Evolutionary conservation across 1,140 invertebrate genomes (phyloP).

Genomic region (Aphidius gifuensis): DNA sequence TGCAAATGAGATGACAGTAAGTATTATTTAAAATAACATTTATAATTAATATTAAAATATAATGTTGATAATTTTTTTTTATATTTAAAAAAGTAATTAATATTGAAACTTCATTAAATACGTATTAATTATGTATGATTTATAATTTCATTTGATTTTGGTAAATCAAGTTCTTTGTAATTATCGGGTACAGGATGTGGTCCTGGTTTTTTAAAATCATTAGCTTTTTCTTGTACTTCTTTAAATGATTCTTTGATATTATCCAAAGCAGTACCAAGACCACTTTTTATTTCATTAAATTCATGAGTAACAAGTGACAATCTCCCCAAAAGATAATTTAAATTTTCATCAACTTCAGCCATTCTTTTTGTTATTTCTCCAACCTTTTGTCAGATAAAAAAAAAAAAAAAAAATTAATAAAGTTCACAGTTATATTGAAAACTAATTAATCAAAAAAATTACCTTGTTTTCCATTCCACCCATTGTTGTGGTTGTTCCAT

Average conservation of each 20-base stretch:
- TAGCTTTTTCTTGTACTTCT: conserved; percentile 62
- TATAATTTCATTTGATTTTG: conserved; percentile 20
- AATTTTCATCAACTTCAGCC: conserved; percentile 76
- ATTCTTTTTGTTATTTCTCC: conserved; percentile 75
- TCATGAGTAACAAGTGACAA: conserved; percentile 80
- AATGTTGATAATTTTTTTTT: too few species aligned
- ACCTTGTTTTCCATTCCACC: conserved; percentile 77
- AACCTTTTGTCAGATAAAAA: conserved; percentile 54
- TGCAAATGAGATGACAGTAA: too few species aligned
- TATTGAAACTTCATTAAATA: too few species aligned
- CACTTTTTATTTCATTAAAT: conserved; percentile 79
- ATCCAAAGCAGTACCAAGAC: conserved; percentile 68
- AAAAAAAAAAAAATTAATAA: conserved; percentile 14
- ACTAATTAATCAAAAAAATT: conserved; percentile 16
- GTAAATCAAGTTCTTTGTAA: conserved; percentile 41
- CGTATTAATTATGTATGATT: too few species aligned
- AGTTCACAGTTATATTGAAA: too few species aligned
- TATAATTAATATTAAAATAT: too few species aligned
- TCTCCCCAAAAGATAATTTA: conserved; percentile 80
- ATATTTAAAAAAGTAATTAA: too few species aligned
- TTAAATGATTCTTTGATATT: conserved; percentile 69
- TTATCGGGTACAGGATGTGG: conserved; percentile 45
- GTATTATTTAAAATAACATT: too few species aligned
- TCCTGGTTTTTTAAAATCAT: conserved; percentile 47
- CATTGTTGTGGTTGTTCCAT: conserved; percentile 77